Evolutionary conservation across 2,113 vertebrate genomes (phyloP), one percentile per base, ranked within the genome.

Genomic region (Loxodonta africana): DNA sequence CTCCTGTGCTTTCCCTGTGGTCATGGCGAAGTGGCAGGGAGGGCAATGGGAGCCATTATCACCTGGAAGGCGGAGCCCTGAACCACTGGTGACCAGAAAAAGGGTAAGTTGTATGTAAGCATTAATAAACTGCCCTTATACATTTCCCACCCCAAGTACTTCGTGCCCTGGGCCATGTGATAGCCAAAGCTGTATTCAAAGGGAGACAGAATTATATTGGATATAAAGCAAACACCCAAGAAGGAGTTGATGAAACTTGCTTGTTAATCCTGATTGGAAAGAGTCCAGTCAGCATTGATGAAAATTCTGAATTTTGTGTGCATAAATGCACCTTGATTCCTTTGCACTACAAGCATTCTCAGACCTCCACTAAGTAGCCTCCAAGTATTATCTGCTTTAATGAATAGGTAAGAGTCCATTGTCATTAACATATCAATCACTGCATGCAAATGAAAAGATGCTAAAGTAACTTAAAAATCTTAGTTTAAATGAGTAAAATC

Each of bases 351-450:
- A 63, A 94, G 44, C 17, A 20, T 78, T 65, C 90, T 30, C 67
- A 83, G 78, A 71, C 67, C 20, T 26, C 83, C 53, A 48, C 80
- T 44, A 83, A 91, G 87, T 48, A 63, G 30, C 48, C 83, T 63
- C 67, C 48, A 71, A 74, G 65, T 82, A 86, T 81, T 78, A 30
- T 30, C 76, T 78, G 26, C 76, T 41, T 78, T 94, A 85, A 92
- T 88, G 51, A 94, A 90, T 48, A 96, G 88, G 76, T 87, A 73
- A 90, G 88, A 89, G 82, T 57, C 85, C 90, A 12, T 41, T n/a
- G 8, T 85, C 85, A 96, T 95, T 90, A 97, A 83, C 88, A 82
- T 76, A 95, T 92, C 85, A 82, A 86, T 96, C 83, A 86, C 74
- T 87, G 17, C n/a, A 96, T 82, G 84, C 94, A 96, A 97, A 90